Evolutionary conservation across 2,888 invertebrate species (phyloP).

Genomic region (Fragum sueziense): DNA sequence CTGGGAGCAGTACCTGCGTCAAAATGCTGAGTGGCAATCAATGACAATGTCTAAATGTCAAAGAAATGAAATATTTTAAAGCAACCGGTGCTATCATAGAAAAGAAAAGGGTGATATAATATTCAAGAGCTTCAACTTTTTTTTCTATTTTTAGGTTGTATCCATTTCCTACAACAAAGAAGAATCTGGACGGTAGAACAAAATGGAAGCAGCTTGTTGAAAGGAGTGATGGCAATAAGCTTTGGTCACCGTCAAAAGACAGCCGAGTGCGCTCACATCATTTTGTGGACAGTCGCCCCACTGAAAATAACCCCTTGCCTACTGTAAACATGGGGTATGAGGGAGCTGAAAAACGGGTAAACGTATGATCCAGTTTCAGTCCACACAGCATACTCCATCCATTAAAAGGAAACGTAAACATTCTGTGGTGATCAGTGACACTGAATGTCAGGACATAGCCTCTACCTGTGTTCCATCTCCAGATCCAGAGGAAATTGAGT

Average conservation of each 20-base stretch:
- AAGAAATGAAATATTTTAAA: too few species aligned
- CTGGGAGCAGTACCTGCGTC: too few species aligned
- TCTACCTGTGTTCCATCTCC: conserved; percentile 30
- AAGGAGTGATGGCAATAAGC: conserved; percentile 19
- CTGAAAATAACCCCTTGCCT: conserved; percentile 36
- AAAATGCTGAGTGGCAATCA: too few species aligned
- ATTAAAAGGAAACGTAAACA: neutral
- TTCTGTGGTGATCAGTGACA: neutral
- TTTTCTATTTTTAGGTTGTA: conserved; percentile 36
- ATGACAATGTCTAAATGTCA: too few species aligned
- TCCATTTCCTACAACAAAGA: conserved; percentile 39
- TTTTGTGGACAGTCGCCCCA: conserved; percentile 48
- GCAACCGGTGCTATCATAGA: too few species aligned
- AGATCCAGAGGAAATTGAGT: neutral
- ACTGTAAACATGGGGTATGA: conserved; percentile 34
- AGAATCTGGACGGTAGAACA: conserved; percentile 8
- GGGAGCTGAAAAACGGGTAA: conserved; percentile 28
- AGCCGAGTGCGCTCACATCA: conserved; percentile 43
- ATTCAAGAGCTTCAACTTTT: too few species aligned
- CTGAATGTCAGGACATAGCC: conserved; percentile 30
- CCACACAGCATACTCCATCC: neutral
- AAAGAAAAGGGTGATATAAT: too few species aligned
- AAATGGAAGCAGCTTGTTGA: conserved; percentile 49
- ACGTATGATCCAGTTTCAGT: conserved; percentile 13
- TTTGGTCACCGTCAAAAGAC: conserved; percentile 52